Evolutionary conservation across 2,888 invertebrate species (phyloP).

Genomic region (Hirtodrosophila histrioides): DNA sequence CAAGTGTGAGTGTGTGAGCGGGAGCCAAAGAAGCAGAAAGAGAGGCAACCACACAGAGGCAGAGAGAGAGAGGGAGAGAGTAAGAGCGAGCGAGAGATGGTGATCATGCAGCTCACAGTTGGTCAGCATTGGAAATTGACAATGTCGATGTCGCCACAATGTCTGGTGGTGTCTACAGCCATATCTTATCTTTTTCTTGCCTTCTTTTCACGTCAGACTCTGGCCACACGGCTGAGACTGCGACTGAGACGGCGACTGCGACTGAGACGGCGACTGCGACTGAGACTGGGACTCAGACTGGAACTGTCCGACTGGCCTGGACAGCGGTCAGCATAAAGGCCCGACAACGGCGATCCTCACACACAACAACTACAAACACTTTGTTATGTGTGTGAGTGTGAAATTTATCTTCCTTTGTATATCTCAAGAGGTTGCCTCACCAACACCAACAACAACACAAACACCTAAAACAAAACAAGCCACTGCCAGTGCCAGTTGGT

Average conservation of each 20-base stretch:
- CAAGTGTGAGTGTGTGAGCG: slow-evolving; percentile 1
- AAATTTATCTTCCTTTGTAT: slow-evolving; percentile 82
- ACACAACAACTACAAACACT: slow-evolving; percentile 14
- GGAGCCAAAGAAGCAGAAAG: slow-evolving; percentile 1
- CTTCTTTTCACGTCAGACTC: slow-evolving; percentile 34
- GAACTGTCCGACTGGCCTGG: slow-evolving; percentile 25
- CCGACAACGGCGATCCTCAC: slow-evolving; percentile 29
- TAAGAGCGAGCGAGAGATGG: slow-evolving; percentile 1
- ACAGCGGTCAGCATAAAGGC: slow-evolving; percentile 67
- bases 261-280: slow-evolving; percentile 7
- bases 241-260: slow-evolving; percentile 1
- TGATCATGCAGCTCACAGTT: slow-evolving; percentile 44
- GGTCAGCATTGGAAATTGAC: slow-evolving; percentile 55
- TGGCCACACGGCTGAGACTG: slow-evolving; percentile 2
- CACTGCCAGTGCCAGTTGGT: slow-evolving; percentile 57
- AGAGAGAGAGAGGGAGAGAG: slow-evolving; percentile 9
- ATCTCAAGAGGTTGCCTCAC: slow-evolving; percentile 79
- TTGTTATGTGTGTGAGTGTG: slow-evolving; percentile 54
- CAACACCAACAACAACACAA: slow-evolving; percentile 38
- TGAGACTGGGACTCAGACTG: slow-evolving; percentile 7
- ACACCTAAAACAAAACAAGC: slow-evolving; percentile 64
- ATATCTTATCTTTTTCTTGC: slow-evolving; percentile 81
- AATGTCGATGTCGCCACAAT: slow-evolving; percentile 81
- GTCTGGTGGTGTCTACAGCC: slow-evolving; percentile 82
- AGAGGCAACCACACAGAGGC: slow-evolving; percentile 17